These are phyloP conservation scores for Passerculus sandwichensis DNA, from an alignment of 2,797 vertebrate genomes.

Conservation along the genomic window DNA sequence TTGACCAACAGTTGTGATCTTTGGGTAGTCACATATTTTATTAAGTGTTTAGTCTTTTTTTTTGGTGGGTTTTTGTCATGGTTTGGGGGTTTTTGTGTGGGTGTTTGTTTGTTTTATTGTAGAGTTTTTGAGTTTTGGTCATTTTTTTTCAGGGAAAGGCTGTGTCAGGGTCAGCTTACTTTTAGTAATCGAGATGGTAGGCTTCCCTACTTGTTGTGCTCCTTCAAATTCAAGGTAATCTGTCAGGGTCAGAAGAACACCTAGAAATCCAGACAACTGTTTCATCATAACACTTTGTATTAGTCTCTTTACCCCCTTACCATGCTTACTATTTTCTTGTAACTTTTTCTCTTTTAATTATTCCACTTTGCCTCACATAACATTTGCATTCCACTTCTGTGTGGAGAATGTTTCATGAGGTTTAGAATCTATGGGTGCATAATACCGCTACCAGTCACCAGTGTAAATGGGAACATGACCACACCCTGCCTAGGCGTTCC, in stretches of 20 bases:
- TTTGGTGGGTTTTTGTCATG: background rate
- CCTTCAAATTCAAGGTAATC: background rate
- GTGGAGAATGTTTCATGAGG: background rate
- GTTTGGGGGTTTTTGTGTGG: background rate
- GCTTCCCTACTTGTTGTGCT: background rate
- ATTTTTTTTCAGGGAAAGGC: fast-evolving
- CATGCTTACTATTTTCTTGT: background rate
- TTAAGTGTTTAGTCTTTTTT: background rate
- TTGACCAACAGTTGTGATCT: background rate
- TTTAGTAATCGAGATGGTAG: background rate
- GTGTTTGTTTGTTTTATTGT: background rate
- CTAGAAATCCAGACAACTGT: background rate
- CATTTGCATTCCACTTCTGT: background rate
- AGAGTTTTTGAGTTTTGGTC: background rate
- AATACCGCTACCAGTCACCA: background rate
- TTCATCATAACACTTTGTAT: background rate
- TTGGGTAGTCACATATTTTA: background rate
- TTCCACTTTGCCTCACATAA: background rate
- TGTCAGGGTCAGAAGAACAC: background rate
- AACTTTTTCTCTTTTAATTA: background rate
- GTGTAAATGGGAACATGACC: background rate
- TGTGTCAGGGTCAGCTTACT: background rate
- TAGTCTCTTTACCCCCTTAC: background rate
- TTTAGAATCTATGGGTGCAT: background rate
- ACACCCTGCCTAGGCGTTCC: background rate